Base-by-base conservation (phyloP, 2,113 vertebrate genomes). In the Myiopsitta monachus region DNA sequence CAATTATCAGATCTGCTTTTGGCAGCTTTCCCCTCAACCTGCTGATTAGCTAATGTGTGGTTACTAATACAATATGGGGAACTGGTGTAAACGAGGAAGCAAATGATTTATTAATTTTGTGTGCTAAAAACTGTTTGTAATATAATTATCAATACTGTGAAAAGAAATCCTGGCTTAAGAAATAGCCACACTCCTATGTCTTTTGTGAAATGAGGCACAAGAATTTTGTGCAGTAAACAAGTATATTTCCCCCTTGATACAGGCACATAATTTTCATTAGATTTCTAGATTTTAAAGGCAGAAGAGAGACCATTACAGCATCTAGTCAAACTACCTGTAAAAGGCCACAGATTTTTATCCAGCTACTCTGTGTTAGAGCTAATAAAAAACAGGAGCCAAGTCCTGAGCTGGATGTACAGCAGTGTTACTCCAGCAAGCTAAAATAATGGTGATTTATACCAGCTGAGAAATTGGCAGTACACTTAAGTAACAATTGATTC, bases 41-140 rank as follows among this genome's bases (percentile, higher is more conserved):
- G 94, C 95, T 95, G 96, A 94, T 96, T 95, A 97, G 79, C 69
- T 97, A 90, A 90, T 93, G 83, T 92, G 83, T 94, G 88, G 88
- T 94, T 96, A 88, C 96, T 91, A 94, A 93, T 96, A 96, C 95
- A 95, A 93, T 95, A 94, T 94, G 88, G 83, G 93, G 93, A 95
- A 87, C 44, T 68, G 68, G 80, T 96, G 79, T 94, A 95, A 95
- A 95, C 0, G 83, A 94, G 81, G 85, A 92, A 95, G 93, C 72
- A 88, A 88, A 88, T 94, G 88, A 94, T 95, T 94, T 96, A 94
- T 94, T 97, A 95, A 97, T 94, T 97, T 93, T 57, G 66, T 92
- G 73, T 84, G 77, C 93, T 95, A 93, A 95, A 93, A 92, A 73
- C 85, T 90, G 69, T 95, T 92, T 92, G 79, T 57, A 94, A 96